Evolutionary conservation across 2,888 invertebrate genomes (phyloP), one percentile per base, ranked within the genome.

Genomic region (Phymatocera aterrima): DNA sequence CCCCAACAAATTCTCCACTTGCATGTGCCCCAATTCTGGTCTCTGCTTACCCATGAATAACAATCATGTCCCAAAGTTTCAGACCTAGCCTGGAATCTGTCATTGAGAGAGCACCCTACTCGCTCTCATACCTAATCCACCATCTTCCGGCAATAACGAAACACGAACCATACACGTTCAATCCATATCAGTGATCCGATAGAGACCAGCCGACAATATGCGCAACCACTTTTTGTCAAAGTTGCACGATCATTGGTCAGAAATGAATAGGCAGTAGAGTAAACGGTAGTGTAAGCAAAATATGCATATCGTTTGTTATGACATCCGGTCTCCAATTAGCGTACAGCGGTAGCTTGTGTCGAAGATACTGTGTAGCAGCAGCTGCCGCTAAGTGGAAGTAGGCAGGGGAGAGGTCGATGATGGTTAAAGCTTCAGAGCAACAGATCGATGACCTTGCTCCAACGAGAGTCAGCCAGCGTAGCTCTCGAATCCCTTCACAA

Each of bases 11-110:
- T 60, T 75, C n/a, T 24, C 21, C 37, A 75, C 60, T 75, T 75
- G 75, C 75, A 75, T 75, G n/a, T 40, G 57, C 57, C 60, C 75
- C 75, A 57, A 75, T 57, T 75, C 57, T 24, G 24, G 18, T 24
- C 57, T 54, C 24, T 43, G 57, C 21, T 75, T 43, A 40, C 24
- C 75, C 75, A 75, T 75, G 57, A 75, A 75, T 75, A 75, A 37
- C 75, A 75, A 75, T 75, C 15, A 24, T 21, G 51, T 34, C 18
- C 34, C 34, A 72, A 72, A 51, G 43, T 72, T 72, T 72, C 12
- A 15, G 48, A 72, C 34, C 70, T 51, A 6, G 51, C 18, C 24
- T 34, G 21, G 43, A 51, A 72, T 34, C 18, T 31, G 48, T 72
- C 70, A 51, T 72, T 34, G 48, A 34, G 48, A 72, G 34, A 51